Base-by-base conservation (phyloP, 2,888 invertebrate genomes). In the Terebella lapidaria region DNA sequence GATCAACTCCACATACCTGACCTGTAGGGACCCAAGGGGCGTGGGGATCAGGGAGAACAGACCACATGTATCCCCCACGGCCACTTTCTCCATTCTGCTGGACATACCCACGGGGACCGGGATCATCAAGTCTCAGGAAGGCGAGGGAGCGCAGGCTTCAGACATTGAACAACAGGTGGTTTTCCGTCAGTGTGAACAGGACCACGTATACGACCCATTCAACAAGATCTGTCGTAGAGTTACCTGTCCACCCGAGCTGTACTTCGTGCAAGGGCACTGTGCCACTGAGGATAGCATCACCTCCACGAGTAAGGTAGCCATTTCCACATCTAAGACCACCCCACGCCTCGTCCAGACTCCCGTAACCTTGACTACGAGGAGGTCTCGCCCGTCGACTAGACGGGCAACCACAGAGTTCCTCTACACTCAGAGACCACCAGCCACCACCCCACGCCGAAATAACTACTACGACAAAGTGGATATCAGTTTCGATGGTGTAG, bases 181-280 rank as follows among this genome's bases (percentile, higher is more conserved):
- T 22, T 49, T 49, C 49, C 15, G 49, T 5, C 2, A 18, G 45
- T 15, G 45, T 3, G 3, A 3, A 24, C 22, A 26, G 24, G 51
- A 54, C 35, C 56, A 61, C 24, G 59, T 66, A 49, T 69, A 65
- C 51, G 67, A 69, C 56, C 67, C 66, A n/a, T 67, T 66, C 46
- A 55, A 24, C 24, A 49, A 60, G 15, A 30, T 24, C 1, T 69
- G 69, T 42, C 52, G 62, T 3, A 35, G 25, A 27, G 52, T 66
- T 10, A 30, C 35, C 28, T 69, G 67, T 42, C 29, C 35, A n/a
- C 15, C 25, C 1, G 54, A 57, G 15, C 51, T 26, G 22, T 20
- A 18, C 27, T 52, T 59, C 54, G n/a, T 42, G 18, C 2, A 26
- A n/a, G 45, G 51, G 25, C 30, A 35, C 29, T 61, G 57, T 86